These are phyloP conservation scores for Champsocephalus esox DNA, from an alignment of 2,797 vertebrate species.

Conservation along the genomic window DNA sequence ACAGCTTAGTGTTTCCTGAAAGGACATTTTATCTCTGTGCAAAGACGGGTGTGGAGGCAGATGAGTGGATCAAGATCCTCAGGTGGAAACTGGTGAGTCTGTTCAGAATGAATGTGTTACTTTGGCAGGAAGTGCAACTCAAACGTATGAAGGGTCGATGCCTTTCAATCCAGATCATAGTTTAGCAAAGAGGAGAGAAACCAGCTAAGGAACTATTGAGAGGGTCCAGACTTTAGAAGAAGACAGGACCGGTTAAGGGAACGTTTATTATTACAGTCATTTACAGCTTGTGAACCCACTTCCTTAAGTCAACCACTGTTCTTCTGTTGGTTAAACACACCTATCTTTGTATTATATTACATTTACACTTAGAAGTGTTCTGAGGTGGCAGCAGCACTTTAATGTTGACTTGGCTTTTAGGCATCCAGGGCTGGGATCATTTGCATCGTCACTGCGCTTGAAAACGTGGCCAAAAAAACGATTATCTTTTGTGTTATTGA, in stretches of 20 bases:
- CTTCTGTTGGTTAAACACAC: background rate
- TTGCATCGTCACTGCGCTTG: background rate
- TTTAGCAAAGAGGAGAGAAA: background rate
- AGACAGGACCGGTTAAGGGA: background rate
- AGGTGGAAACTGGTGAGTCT: conserved; percentile 95
- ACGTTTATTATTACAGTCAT: background rate
- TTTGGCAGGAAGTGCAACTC: background rate
- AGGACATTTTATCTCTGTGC: conserved; percentile 95
- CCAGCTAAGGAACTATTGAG: background rate
- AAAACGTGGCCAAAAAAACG: too few relatives aligned
- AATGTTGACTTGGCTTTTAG: too few relatives aligned
- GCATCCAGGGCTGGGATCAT: too few relatives aligned
- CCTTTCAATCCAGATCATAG: background rate
- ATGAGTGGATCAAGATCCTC: conserved; percentile 97
- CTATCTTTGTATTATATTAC: too few relatives aligned
- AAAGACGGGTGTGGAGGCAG: conserved; percentile 94
- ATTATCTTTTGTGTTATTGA: too few relatives aligned
- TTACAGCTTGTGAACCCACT: conserved; percentile 14
- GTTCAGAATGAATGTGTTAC: background rate
- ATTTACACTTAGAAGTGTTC: too few relatives aligned
- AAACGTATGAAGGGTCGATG: background rate
- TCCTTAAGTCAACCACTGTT: conserved; percentile 25
- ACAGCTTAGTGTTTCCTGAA: conserved; percentile 94
- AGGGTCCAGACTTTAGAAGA: background rate
- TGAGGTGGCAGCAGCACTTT: too few relatives aligned